Evolutionary conservation across 2,797 vertebrate species (phyloP).

Genomic region (Pygocentrus nattereri): DNA sequence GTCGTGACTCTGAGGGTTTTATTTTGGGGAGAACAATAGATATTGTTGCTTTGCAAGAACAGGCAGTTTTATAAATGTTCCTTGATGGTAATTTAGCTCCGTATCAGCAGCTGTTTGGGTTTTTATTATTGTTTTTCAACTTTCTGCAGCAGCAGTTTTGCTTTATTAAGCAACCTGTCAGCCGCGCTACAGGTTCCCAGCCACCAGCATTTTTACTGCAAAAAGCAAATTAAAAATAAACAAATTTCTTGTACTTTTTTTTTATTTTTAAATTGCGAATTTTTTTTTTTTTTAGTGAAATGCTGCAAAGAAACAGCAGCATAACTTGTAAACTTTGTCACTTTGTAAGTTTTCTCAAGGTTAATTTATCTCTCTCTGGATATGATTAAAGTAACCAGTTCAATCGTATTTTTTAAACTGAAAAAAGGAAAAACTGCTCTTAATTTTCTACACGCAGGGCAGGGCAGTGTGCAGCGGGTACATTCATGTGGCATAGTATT

Average conservation of each 20-base stretch:
- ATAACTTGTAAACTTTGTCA: not conserved
- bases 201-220: not conserved
- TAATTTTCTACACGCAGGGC: not conserved
- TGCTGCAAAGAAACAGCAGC: not conserved
- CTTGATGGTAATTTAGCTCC: conserved; percentile 12
- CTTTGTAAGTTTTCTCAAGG: not conserved
- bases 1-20: not conserved
- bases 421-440: not conserved
- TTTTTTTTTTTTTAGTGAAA: no score
- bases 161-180: not conserved
- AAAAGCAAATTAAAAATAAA: not conserved
- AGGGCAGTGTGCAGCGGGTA: not conserved
- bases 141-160: not conserved
- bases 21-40: not conserved
- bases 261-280: no score
- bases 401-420: not conserved
- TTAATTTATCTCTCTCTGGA: not conserved
- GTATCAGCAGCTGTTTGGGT: not conserved
- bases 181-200: not conserved
- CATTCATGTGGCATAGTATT: conserved; percentile 33
- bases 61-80: conserved; percentile 10
- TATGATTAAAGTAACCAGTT: not conserved
- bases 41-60: not conserved
- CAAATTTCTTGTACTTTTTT: not conserved
- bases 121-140: not conserved